Percentiles rank a stretch among this genome's conserved stretches.
These are phyloP conservation scores for Lethocerus indicus DNA, from an alignment of 1,140 invertebrate genomes.

Conservation along the genomic window DNA sequence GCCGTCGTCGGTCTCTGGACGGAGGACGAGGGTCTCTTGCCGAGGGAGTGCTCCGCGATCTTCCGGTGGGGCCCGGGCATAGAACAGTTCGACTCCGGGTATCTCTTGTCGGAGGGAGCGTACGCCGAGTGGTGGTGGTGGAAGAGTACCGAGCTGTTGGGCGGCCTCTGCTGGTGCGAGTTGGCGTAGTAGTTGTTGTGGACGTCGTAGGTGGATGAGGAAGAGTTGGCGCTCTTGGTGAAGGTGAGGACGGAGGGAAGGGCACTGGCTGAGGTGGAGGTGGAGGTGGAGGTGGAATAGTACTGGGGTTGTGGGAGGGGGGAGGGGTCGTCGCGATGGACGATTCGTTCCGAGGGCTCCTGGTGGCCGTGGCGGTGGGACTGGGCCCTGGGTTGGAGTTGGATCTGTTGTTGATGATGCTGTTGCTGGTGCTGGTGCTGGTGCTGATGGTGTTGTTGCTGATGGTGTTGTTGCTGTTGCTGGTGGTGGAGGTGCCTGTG, in stretches of 20 bases:
- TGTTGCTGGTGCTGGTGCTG: constrained; percentile 12
- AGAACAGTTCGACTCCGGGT: too few relatives aligned
- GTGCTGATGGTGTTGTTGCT: constrained; percentile 13
- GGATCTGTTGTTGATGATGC: constrained; percentile 11
- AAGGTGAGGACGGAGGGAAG: background rate
- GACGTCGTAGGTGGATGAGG: constrained; percentile 13
- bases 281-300: background rate
- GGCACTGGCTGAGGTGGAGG: constrained; percentile 14
- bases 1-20: constrained; percentile 5
- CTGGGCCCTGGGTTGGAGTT: constrained; percentile 13
- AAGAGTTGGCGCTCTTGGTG: too few relatives aligned
- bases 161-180: constrained; percentile 11
- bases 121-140: too few relatives aligned
- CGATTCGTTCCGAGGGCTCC: background rate
- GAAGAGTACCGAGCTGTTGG: too few relatives aligned
- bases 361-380: background rate
- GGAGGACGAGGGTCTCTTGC: background rate
- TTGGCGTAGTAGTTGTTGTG: constrained; percentile 14
- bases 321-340: constrained; percentile 16
- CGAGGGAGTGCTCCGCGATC: too few relatives aligned
- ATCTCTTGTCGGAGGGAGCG: too few relatives aligned
- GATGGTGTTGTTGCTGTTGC: constrained; percentile 17
- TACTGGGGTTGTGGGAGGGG: too few relatives aligned
- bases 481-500: constrained; percentile 1
- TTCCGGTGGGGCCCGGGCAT: too few relatives aligned